Percentiles rank a stretch among this genome's conserved stretches.
phyloP scores from a whole-genome alignment of 1,140 invertebrate genomes.

The Phymorhynchus buccinoides region DNA sequence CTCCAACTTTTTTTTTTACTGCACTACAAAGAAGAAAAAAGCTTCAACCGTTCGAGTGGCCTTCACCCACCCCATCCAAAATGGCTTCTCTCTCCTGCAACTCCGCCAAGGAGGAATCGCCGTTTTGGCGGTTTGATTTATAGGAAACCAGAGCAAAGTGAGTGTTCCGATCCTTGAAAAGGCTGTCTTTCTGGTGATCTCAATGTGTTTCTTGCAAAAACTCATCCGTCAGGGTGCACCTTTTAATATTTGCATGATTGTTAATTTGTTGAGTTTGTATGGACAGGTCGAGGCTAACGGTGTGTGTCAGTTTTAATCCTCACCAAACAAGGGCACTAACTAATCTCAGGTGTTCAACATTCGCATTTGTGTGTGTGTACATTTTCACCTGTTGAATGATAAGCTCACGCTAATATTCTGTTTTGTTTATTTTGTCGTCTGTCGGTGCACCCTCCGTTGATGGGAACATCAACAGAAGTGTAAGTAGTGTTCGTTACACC shows the following conservation, averaged over 20 bases:
- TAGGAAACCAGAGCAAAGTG: too few species aligned
- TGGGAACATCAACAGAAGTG: conserved; percentile 20
- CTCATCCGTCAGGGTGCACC: too few species aligned
- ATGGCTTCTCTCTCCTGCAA: too few species aligned
- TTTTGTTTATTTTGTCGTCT: background rate
- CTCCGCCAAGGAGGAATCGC: too few species aligned
- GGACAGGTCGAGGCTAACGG: background rate
- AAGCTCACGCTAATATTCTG: conserved; percentile 9
- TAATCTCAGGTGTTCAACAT: background rate
- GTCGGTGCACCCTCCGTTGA: background rate
- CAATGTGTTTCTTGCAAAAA: too few species aligned
- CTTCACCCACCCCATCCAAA: too few species aligned
- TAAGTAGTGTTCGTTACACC: background rate
- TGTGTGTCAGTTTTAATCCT: background rate
- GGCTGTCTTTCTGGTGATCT: too few species aligned
- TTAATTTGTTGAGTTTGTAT: background rate
- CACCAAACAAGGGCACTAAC: background rate
- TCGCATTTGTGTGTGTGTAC: background rate
- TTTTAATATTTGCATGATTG: background rate
- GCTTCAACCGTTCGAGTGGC: too few species aligned
- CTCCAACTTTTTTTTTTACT: too few species aligned
- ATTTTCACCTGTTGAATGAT: background rate
- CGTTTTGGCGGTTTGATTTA: too few species aligned
- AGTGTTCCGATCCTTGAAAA: too few species aligned
- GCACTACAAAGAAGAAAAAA: too few species aligned